Evolutionary conservation across 2,113 vertebrate genomes (phyloP), one percentile per base, ranked within the genome.

Genomic region (Trichomycterus rosablanca): DNA sequence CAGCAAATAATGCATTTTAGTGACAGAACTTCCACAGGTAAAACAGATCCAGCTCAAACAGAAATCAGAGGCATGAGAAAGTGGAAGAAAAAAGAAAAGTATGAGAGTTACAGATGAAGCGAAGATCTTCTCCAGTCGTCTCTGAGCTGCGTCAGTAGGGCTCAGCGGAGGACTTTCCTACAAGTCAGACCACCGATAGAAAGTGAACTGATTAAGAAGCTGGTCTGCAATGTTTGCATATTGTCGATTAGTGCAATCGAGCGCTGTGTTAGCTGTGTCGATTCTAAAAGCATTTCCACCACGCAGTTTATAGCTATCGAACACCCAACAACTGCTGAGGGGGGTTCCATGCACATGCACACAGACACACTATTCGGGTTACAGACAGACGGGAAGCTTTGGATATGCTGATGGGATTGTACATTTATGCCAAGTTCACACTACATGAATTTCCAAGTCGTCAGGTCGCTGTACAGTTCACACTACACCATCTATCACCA

Each of bases 101-200:
- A 34, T 18, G 18, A 30, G 60, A 78, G 82, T 93, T 93, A 94
- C 92, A 87, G 91, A 77, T 63, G 84, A 44, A 16, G 72, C 79
- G 92, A 95, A 97, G 90, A 95, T 94, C 90, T 88, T 93, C 88
- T 95, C 92, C 74, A 95, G 86, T 15, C 89, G 88, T 70, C 80
- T 88, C 80, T 91, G 91, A 15, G 92, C 92, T 72, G 93, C 92
- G 75, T 93, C 91, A 2, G 80, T 75, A 0, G 90, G 86, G 79
- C 84, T 93, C 82, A 84, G 82, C 50, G 2, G 80, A 55, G 2
- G 80, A 65, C 78, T 78, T 72, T 84, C 88, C 94, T 95, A 85
- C 62, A 85, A 83, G 86, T 89, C 84, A 92, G 80, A 92, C 76
- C 78, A 85, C 79, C 68, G 26, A 91, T 76, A 91, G 76, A 10